Evolutionary conservation across 1,140 invertebrate species (phyloP), one percentile per base, ranked within the genome.

Genomic region (Pectinophora gossypiella): DNA sequence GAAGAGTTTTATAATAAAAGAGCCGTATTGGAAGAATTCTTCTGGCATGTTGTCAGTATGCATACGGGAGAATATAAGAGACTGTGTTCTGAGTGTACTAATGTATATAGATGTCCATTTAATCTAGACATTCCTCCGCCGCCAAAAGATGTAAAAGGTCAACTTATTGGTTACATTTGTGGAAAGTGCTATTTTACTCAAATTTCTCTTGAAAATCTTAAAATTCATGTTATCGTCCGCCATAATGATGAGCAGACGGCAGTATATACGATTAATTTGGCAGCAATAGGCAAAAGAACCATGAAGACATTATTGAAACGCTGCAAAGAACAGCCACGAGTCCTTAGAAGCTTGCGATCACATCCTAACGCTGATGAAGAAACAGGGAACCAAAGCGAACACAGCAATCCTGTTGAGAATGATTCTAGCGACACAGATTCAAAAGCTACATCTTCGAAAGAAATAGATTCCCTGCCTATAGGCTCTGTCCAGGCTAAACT

Each of bases 21-120:
- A 44, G 52, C 47, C 1, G 54, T 62, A 10, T 54, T 87, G 36
- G 82, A 90, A 63, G 72, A 78, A 10, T 92, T 92, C 60, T 93
- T 91, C 63, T 92, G 93, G 65, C 93, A 95, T 61, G 61, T 89
- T 20, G 89, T 93, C 12, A 90, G 90, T n/a, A 88, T 78, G 43
- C 94, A 95, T 53, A 94, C 93, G 0, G 93, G 93, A 0, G 93
- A 95, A 73, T 94, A 92, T 68, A 88, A 92, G 46, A 90, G 90
- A 53, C 64, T 69, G 2, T 94, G 93, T 76, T 82, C 80, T 5
- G 72, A 87, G 23, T 94, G 93, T 61, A 42, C 44, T 3, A 64
- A 73, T 54, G 52, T 40, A 4, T 56, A 49, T 1, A 50, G 47
- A 15, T 85, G 80, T 44, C 62, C 72, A 23, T 76, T 72, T 48